Conservation (phyloP, 2,113 vertebrate species). For the Raja brachyura region DNA sequence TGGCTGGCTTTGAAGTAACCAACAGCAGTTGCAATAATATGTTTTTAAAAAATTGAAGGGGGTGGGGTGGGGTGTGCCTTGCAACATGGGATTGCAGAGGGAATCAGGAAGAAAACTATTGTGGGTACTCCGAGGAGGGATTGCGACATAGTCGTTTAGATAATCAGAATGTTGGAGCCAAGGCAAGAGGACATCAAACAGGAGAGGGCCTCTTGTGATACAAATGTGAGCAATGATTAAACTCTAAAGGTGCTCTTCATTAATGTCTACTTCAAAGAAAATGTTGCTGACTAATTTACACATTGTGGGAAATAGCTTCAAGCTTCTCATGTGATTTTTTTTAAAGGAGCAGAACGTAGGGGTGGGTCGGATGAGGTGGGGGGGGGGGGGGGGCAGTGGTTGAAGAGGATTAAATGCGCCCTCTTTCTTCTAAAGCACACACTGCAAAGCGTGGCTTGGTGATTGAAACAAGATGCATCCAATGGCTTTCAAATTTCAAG, state of each 20-base stretch:
- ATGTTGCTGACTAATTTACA: constrained; percentile 96
- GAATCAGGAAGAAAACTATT: constrained; percentile 40
- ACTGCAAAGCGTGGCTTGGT: constrained; percentile 53
- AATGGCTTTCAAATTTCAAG: constrained; percentile 42
- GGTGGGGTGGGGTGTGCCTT: not conserved
- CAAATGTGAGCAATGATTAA: constrained; percentile 69
- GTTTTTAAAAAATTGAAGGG: constrained; percentile 58
- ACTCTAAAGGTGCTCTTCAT: constrained; percentile 85
- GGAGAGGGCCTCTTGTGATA: constrained; percentile 66
- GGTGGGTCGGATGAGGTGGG: not conserved
- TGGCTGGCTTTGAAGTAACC: constrained; percentile 86
- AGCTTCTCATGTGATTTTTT: constrained; percentile 77
- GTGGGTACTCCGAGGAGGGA: constrained; percentile 70
- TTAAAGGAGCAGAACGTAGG: constrained; percentile 42
- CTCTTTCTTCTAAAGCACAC: constrained; percentile 64
- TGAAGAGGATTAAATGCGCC: constrained; percentile 45
- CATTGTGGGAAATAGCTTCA: constrained; percentile 95
- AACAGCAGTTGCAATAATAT: constrained; percentile 66
- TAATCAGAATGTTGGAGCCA: constrained; percentile 69
- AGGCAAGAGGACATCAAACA: constrained; percentile 78
- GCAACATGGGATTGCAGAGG: not conserved
- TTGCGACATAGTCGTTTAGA: constrained; percentile 74
- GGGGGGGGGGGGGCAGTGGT: not conserved
- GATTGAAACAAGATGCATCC: constrained; percentile 46
- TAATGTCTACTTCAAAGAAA: constrained; percentile 86